phyloP scores from a whole-genome alignment of 2,888 invertebrate genomes.

The Meganola albula region DNA sequence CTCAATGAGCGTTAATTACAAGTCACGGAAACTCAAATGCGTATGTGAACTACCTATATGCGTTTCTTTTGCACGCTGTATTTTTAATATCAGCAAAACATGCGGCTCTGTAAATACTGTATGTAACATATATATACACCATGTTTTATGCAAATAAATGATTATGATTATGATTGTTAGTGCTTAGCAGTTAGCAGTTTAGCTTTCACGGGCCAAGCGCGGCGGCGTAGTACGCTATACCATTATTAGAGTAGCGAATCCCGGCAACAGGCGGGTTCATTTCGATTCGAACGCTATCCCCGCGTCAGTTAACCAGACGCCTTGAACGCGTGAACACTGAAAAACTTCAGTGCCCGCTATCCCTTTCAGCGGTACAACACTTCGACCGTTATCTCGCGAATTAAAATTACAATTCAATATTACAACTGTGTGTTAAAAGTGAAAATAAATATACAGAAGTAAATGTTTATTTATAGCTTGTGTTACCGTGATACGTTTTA shows the following conservation, averaged over 20 bases:
- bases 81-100: too few species aligned
- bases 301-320: slow-evolving; percentile 28
- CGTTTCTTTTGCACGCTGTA: too few species aligned
- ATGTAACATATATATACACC: too few species aligned
- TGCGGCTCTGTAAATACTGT: too few species aligned
- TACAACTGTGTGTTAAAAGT: slow-evolving; percentile 30
- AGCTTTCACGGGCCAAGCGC: slow-evolving; percentile 21
- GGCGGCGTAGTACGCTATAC: slow-evolving; percentile 20
- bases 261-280: slow-evolving; percentile 50
- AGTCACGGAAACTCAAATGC: too few species aligned
- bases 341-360: slow-evolving; percentile 28
- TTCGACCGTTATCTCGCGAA: slow-evolving; percentile 11
- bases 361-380: slow-evolving; percentile 15
- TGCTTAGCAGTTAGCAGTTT: too few species aligned
- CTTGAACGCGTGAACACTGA: slow-evolving; percentile 26
- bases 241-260: slow-evolving; percentile 37
- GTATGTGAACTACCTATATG: too few species aligned
- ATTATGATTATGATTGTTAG: too few species aligned
- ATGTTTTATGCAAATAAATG: too few species aligned
- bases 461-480: slow-evolving; percentile 35
- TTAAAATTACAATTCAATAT: slow-evolving; percentile 8
- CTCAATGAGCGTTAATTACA: too few species aligned
- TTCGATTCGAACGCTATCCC: slow-evolving; percentile 18
- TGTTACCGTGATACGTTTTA: slow-evolving; percentile 35
- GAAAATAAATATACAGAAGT: slow-evolving; percentile 24